Evolutionary conservation across 1,140 invertebrate genomes (phyloP), one percentile per base, ranked within the genome.

Genomic region (Drosophila guanche): DNA sequence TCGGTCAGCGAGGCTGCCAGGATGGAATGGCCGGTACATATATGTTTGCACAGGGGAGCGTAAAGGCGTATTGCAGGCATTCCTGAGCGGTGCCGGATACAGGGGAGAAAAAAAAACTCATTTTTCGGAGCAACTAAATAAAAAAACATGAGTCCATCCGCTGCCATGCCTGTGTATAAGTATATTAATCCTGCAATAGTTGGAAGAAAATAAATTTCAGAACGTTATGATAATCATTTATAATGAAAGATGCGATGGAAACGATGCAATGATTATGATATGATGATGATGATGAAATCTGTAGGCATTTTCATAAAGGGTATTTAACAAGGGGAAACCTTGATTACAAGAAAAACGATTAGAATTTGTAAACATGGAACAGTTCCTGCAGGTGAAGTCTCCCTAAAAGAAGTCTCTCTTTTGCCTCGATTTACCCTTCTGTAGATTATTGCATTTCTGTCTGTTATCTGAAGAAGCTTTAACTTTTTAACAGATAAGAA

Each of bases 61-160:
- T 3, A n/a, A 45, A 12, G 10, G 6, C 16, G 54, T 6, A 20
- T 29, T 1, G n/a, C 23, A 8, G n/a, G 14, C 7, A 16, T 20
- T 22, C n/a, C 12, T 12, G 6, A 2, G 27, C 0, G 29, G 29
- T 33, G 29, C 8, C 29, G 10, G n/a, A n/a, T n/a, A n/a, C n/a
- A n/a, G 43, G 57, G 29, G 41, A n/a, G n/a, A 45, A 56, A 5
- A 27, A 6, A 48, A 40, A 57, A 85, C 80, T 85, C 86, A 85
- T 85, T 85, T 85, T 58, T 25, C 25, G 48, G 48, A n/a, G 3
- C 12, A 66, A 57, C 63, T 42, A 85, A 73, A 79, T 84, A 52
- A 85, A 84, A 85, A 85, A 84, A 85, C 76, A 75, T 78, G 70
- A 79, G 63, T 59, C 25, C 27, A 20, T 20, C 41, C 50, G 40